Percentiles rank a stretch among this genome's conserved stretches.
Conservation (phyloP, 1,140 invertebrate species). For the Heliconius himera region DNA sequence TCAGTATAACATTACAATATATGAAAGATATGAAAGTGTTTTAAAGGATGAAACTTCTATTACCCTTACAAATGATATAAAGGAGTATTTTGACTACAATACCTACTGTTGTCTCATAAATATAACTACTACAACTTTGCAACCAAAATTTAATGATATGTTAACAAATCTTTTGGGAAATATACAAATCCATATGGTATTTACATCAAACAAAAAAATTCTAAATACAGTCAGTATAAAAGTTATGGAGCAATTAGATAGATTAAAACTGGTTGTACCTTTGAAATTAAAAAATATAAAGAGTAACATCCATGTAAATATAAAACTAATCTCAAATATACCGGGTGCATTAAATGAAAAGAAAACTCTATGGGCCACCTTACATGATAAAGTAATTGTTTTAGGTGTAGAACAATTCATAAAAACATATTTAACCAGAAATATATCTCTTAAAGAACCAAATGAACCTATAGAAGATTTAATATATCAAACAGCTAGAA, state of each 20-base stretch:
- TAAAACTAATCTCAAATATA: conserved; percentile 58
- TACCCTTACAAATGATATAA: conserved; percentile 52
- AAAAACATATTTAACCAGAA: conserved; percentile 41
- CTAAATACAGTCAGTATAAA: conserved; percentile 59
- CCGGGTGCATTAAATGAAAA: conserved; percentile 55
- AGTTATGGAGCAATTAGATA: conserved; percentile 52
- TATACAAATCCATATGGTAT: conserved; percentile 59
- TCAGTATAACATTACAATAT: conserved; percentile 48
- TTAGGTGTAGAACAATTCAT: conserved; percentile 66
- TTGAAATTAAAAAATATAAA: conserved; percentile 42
- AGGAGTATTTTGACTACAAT: conserved; percentile 54
- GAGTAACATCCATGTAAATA: conserved; percentile 42
- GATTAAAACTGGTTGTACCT: conserved; percentile 55
- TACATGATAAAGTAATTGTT: conserved; percentile 52
- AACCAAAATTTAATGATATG: conserved; percentile 52
- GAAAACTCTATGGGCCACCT: conserved; percentile 50
- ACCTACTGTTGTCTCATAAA: conserved; percentile 55
- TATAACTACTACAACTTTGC: conserved; percentile 40
- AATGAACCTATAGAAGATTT: conserved; percentile 41
- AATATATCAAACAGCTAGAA: conserved; percentile 43
- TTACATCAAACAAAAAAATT: conserved; percentile 47
- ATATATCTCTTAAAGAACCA: conserved; percentile 41
- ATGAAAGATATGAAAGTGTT: conserved; percentile 63
- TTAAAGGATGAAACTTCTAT: conserved; percentile 49
- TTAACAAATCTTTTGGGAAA: conserved; percentile 58